Base-by-base conservation (phyloP, 2,113 vertebrate species). In the Rutilus rutilus region DNA sequence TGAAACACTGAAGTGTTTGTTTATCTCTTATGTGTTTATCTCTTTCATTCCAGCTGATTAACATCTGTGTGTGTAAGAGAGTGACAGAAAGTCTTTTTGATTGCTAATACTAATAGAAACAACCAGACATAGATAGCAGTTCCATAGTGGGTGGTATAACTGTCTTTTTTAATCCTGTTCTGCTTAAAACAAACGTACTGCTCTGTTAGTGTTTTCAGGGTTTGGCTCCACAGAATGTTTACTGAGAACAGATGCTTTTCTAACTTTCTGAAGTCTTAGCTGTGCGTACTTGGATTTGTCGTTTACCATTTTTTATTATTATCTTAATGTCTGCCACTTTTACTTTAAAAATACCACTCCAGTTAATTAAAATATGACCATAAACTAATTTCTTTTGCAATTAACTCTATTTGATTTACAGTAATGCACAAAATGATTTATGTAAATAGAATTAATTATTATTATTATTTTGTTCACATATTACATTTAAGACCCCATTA, bases 121-220 rank as follows among this genome's bases (percentile, higher is more conserved):
- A 81, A 69, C 60, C 83, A 64, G 27, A 77, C 62, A 82, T 85
- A 36, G 76, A 71, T 83, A 42, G 73, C 39, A 82, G 60, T 78
- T 78, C 23, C 64, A 39, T 30, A 78, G 21, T 71, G 87, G 39
- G 78, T 85, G 50, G 73, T 71, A 80, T 64, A 84, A 87, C 54
- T 64, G 62, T 82, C 39, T 64, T 81, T 81, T 81, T n/a, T 45
- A 60, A 60, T 83, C 62, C 82, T 78, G 67, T 84, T 84, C 64
- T 80, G 39, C 52, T 76, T 62, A 73, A 78, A 84, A 47, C 82
- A 73, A 71, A 74, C 42, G 65, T 23, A 27, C n/a, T 47, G 27
- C 67, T 71, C 64, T 74, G 71, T 60, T 62, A 45, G 60, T 79
- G 45, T 39, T 69, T 50, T 80, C 54, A 75, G 60, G 27, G 83